Base-by-base conservation (phyloP, 37 sponge, comb jelly and placozoan species). In the Geodia barretti region DNA sequence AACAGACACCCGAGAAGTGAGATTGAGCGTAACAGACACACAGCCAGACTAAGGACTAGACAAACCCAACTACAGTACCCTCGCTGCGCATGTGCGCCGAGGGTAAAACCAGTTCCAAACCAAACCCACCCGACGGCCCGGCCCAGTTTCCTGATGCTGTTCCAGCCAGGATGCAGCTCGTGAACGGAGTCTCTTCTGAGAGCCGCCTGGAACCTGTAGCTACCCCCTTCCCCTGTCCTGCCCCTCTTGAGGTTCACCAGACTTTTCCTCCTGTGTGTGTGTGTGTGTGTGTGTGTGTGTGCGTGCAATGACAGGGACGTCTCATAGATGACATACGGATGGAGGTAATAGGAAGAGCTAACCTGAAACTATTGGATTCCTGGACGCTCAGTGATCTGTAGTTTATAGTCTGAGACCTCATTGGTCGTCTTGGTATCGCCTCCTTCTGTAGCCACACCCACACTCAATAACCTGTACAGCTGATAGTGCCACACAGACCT, bases 161-260 rank as follows among this genome's bases (percentile, higher is more conserved):
- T 70, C 95, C 95, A 94, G 31, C 95, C 95, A 20, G 95, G 95
- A 64, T 94, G 95, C 24, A 73, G 28, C 83, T 94, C 95, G 70
- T 90, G 35, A 26, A 60, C 60, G 4, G 84, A 68, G 41, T 90
- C 90, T 42, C 47, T 83, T 31, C 62, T 71, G 67, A 94, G 62
- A 36, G 95, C 91, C 2, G 41, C 73, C 40, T 66, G 60, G 70
- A 94, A 94, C 36, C 63, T 32, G 11, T 30, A 34, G 39, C 85
- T 94, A 36, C 88, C 84, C n/a, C 62, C 30, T 66, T 86, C 89
- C 31, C 87, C 86, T 3, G 77, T 86, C 35, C 64, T 41, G 0
- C 86, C 90, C 24, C 68, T 75, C 21, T 54, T 29, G 20, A 93
- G 54, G 34, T 64, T 73, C 5, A 28, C 41, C 19, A 93, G 59